Evolutionary conservation across 2,888 invertebrate genomes (phyloP), one percentile per base, ranked within the genome.

Genomic region (Camponotus fellah): DNA sequence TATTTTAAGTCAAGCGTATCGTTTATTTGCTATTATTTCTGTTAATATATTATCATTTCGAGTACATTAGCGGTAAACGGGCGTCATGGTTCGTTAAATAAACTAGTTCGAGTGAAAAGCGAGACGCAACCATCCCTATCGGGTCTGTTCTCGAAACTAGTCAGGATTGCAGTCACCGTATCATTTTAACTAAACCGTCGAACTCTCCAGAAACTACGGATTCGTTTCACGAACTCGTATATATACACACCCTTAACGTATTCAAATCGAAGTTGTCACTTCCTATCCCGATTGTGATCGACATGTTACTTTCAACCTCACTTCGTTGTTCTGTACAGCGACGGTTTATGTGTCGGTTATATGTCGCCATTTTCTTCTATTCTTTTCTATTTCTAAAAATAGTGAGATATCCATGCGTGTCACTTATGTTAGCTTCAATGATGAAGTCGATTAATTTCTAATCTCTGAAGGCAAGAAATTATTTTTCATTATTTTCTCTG

Each of bases 31-130:
- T 3, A 14, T 69, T 68, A 79, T 68, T 43, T 68, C n/a, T 60
- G 60, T 21, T 69, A 60, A 80, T 80, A 37, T 46, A 26, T 80
- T 79, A 80, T 60, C 46, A 26, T 69, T 69, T 71, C 37, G 60
- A 2, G 32, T 71, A 37, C 46, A 66, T 77, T 66, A 56, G 56
- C 26, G 34, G 17, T 37, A 60, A 69, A 60, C 46, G 43, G 43
- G 10, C n/a, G 17, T 37, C 17, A 71, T 46, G 46, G 71, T 71
- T 79, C 69, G 79, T 71, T 69, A 69, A 69, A 69, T 80, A 46
- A 46, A 80, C 68, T 69, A 71, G 60, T 69, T 79, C 34, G 71
- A 80, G 69, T 71, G 69, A 71, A 80, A 69, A 80, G 71, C 60
- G 79, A 80, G 71, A 71, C 46, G 60, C 17, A 37, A 43, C 34